Base-by-base conservation (phyloP, 2,113 vertebrate genomes). In the Atractosteus spatula region DNA sequence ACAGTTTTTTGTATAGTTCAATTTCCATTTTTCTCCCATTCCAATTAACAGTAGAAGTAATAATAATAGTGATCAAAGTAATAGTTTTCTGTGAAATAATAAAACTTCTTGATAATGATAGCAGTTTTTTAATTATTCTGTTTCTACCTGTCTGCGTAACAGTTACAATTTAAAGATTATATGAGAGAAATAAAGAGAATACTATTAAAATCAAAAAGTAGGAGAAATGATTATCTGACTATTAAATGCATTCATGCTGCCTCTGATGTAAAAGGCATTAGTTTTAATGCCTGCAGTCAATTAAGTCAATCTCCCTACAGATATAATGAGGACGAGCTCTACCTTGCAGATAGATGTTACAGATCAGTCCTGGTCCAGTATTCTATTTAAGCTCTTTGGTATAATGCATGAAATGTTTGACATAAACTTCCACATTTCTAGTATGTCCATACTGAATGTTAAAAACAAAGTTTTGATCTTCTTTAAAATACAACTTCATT, bases 291-390 rank as follows among this genome's bases (percentile, higher is more conserved):
- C 44, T 11, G 12, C 12, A 47, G 55, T 73, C 54, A 72, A 66
- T 66, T 72, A 73, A 7, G 55, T 14, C 41, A 4, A 11, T 66
- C 71, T 59, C 55, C 43, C 55, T 5, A 67, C 57, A 67, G 64
- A 7, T 67, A 42, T 55, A 62, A 61, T 42, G 14, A 51, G 45
- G 56, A 62, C 43, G 13, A 3, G 43, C 14, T 12, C 14, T 3
- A 5, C 42, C 56, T 41, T 56, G 43, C 5, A 43, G 59, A 44
- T 62, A 57, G 66, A 42, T 57, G 17, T 62, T 41, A 63, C 63
- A 64, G 62, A 66, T 63, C 64, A 69, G 70, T 59, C 51, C 43
- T 47, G 41, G 17, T 8, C 8, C 17, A 17, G 2, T 43, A 44
- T 61, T 57, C 16, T 3, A 12, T 2, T 3, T 41, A 41, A 14